phyloP scores from a whole-genome alignment of 2,888 invertebrate species.

The Periphyllus acericola region DNA sequence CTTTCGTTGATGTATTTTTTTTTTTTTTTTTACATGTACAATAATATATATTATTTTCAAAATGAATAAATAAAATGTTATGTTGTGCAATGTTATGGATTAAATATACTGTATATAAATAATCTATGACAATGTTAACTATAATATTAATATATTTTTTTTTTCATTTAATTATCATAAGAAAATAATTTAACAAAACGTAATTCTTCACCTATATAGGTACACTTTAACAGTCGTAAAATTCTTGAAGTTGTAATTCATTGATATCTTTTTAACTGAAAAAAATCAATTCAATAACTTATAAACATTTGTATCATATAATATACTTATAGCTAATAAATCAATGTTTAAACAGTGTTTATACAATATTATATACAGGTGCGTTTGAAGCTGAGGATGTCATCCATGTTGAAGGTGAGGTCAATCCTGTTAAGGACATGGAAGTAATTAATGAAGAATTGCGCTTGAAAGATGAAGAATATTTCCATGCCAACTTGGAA shows the following conservation, averaged over 20 bases:
- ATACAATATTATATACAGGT: slow-evolving; percentile 70
- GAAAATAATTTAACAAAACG: slow-evolving; percentile 28
- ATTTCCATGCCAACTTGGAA: slow-evolving; percentile 82
- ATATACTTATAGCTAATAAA: not conserved
- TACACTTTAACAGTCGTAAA: not conserved
- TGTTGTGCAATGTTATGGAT: slow-evolving; percentile 7
- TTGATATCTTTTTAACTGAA: slow-evolving; percentile 37
- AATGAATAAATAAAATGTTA: slow-evolving; percentile 4
- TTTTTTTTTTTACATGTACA: not conserved
- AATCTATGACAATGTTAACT: slow-evolving; percentile 4
- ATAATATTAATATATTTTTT: not conserved
- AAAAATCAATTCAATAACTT: not conserved
- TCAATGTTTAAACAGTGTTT: not conserved
- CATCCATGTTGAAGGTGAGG: slow-evolving; percentile 98
- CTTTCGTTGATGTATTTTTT: not conserved
- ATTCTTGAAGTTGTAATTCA: slow-evolving; percentile 36
- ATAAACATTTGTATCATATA: not conserved
- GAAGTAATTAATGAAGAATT: slow-evolving; percentile 97
- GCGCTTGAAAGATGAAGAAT: slow-evolving; percentile 92
- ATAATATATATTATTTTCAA: not conserved
- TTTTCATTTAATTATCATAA: slow-evolving; percentile 3
- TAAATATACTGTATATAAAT: not conserved
- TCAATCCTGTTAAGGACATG: slow-evolving; percentile 95
- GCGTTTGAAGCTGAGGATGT: slow-evolving; percentile 98
- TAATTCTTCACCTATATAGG: slow-evolving; percentile 8